Evolutionary conservation across 2,888 invertebrate genomes (phyloP).

Genomic region (Noctua pronuba): DNA sequence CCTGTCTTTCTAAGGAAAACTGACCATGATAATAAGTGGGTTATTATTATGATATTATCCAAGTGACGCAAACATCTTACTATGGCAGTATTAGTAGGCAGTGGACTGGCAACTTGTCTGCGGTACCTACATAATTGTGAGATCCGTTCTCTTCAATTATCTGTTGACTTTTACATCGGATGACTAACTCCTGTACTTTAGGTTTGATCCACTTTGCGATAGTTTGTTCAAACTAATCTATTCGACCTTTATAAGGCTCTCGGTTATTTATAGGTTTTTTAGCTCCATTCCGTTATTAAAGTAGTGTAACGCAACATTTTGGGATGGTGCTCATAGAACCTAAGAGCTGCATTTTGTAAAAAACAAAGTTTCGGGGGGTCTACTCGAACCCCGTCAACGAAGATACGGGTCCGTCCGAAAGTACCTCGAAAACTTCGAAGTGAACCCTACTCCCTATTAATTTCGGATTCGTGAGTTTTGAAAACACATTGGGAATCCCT

Average conservation of each 20-base stretch:
- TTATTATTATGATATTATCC: slow-evolving; percentile 15
- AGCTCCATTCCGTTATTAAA: background rate
- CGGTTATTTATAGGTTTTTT: background rate
- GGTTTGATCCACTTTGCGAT: background rate
- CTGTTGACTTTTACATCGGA: slow-evolving; percentile 23
- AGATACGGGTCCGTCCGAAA: too few species aligned
- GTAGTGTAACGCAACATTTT: background rate
- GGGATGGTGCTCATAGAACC: background rate
- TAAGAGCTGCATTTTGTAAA: too few species aligned
- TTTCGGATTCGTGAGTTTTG: too few species aligned
- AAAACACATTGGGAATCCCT: too few species aligned
- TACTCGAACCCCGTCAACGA: too few species aligned
- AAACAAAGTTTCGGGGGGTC: too few species aligned
- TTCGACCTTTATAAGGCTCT: background rate
- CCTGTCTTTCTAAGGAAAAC: slow-evolving; percentile 8
- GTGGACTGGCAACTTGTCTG: background rate
- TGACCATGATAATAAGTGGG: background rate
- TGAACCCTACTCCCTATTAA: too few species aligned
- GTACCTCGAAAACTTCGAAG: too few species aligned
- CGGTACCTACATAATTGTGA: slow-evolving; percentile 32
- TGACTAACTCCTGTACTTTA: slow-evolving; percentile 39
- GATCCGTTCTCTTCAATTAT: slow-evolving; percentile 51
- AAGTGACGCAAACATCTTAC: slow-evolving; percentile 31
- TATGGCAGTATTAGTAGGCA: slow-evolving; percentile 45
- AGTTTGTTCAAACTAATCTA: background rate